Evolutionary conservation across 2,888 invertebrate genomes (phyloP).

Genomic region (Cinara cedri): DNA sequence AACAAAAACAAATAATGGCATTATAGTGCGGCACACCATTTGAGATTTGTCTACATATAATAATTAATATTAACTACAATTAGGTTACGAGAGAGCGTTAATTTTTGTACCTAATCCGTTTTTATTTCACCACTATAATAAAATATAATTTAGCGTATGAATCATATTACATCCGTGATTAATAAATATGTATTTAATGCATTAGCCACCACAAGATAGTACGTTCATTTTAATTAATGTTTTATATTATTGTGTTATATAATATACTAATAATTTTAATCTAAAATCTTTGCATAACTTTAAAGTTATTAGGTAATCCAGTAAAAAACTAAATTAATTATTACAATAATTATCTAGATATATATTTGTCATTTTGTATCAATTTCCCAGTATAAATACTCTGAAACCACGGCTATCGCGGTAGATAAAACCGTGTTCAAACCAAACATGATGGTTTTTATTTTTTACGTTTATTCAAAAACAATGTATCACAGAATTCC

Average conservation of each 20-base stretch:
- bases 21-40: background rate
- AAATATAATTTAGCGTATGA: background rate
- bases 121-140: background rate
- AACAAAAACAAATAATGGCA: constrained; percentile 7
- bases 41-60: background rate
- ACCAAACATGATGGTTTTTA: too few species aligned
- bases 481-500: too few species aligned
- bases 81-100: background rate
- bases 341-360: background rate
- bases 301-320: constrained; percentile 2
- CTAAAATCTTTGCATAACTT: background rate
- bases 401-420: too few species aligned
- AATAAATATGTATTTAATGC: background rate
- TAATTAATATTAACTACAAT: constrained; percentile 20
- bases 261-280: background rate
- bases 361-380: background rate
- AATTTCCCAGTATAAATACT: too few species aligned
- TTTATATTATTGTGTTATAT: too few species aligned
- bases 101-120: background rate
- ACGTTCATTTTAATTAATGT: constrained; percentile 22
- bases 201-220: background rate
- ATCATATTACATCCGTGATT: background rate
- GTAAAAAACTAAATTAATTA: background rate
- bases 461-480: too few species aligned
- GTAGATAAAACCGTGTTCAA: too few species aligned